Conservation (phyloP, 1,140 invertebrate species). For the Zaprionus africanus region DNA sequence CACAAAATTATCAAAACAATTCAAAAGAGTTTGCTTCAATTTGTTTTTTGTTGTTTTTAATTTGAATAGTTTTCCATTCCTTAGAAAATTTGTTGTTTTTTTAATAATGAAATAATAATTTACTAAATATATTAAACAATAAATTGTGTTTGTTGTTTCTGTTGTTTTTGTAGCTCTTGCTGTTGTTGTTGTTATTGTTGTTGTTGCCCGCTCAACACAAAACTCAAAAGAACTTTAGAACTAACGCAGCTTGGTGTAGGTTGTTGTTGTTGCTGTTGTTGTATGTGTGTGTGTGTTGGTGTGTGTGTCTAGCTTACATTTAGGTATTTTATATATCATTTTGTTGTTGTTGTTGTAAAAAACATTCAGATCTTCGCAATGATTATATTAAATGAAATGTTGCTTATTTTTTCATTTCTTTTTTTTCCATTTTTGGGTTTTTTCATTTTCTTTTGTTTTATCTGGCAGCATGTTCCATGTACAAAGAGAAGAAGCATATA, state of each 20-base stretch:
- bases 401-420: constrained; percentile 17
- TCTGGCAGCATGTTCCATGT: constrained; percentile 49
- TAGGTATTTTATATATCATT: constrained; percentile 46
- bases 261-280: constrained; percentile 13
- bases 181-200: constrained; percentile 12
- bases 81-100: constrained; percentile 5
- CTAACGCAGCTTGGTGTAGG: constrained; percentile 46
- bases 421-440: constrained; percentile 21
- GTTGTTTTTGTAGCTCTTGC: constrained; percentile 8
- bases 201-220: constrained; percentile 25
- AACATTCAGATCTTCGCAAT: constrained; percentile 77
- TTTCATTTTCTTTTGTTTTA: constrained; percentile 18
- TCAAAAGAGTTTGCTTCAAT: not conserved
- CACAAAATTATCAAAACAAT: constrained; percentile 25
- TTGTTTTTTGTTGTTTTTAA: constrained; percentile 10
- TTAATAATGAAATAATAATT: constrained; percentile 60
- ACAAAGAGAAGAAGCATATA: constrained; percentile 5
- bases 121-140: constrained; percentile 68
- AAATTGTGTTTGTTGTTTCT: constrained; percentile 15
- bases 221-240: constrained; percentile 18
- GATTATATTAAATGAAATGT: constrained; percentile 59
- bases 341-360: constrained; percentile 51
- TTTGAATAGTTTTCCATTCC: constrained; percentile 6
- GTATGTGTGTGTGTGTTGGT: constrained; percentile 21
- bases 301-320: constrained; percentile 44